phyloP scores from a whole-genome alignment of 2,888 invertebrate species.

The Apomyelois bistriatella region DNA sequence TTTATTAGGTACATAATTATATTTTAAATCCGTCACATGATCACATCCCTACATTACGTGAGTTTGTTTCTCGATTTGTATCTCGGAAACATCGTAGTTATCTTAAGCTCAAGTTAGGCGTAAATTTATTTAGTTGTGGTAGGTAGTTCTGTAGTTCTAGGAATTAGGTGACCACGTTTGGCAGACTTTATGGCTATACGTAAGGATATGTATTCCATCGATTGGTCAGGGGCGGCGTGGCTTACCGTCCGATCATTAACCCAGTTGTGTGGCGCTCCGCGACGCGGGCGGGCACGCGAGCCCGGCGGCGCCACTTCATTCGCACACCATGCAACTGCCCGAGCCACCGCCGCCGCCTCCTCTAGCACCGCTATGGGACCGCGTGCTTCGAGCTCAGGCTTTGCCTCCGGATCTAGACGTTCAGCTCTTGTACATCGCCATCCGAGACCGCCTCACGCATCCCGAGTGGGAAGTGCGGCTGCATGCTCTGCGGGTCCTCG shows the following conservation, averaged over 20 bases:
- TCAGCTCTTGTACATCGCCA: conserved; percentile 83
- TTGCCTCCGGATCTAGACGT: conserved; percentile 85
- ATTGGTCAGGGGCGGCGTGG: conserved; percentile 74
- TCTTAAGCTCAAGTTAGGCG: too few species aligned
- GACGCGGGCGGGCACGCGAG: conserved; percentile 68
- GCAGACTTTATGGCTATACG: neutral
- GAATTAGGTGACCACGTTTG: conserved; percentile 8
- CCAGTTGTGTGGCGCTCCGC: conserved; percentile 72
- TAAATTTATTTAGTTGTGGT: too few species aligned
- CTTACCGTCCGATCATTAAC: conserved; percentile 77
- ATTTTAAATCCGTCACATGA: too few species aligned
- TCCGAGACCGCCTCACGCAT: conserved; percentile 85
- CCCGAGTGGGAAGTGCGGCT: conserved; percentile 92
- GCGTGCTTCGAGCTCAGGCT: conserved; percentile 85
- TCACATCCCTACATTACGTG: too few species aligned
- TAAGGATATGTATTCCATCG: conserved; percentile 51
- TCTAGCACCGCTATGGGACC: conserved; percentile 90
- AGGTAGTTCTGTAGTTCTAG: neutral
- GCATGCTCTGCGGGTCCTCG: conserved; percentile 88
- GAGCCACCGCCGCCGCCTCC: conserved; percentile 72
- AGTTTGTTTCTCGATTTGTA: too few species aligned
- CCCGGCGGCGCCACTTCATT: conserved; percentile 39
- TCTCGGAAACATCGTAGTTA: too few species aligned
- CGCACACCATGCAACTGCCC: conserved; percentile 68
- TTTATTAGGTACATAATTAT: too few species aligned